Evolutionary conservation across 2,888 invertebrate genomes (phyloP).

Genomic region (Tachina lurida): DNA sequence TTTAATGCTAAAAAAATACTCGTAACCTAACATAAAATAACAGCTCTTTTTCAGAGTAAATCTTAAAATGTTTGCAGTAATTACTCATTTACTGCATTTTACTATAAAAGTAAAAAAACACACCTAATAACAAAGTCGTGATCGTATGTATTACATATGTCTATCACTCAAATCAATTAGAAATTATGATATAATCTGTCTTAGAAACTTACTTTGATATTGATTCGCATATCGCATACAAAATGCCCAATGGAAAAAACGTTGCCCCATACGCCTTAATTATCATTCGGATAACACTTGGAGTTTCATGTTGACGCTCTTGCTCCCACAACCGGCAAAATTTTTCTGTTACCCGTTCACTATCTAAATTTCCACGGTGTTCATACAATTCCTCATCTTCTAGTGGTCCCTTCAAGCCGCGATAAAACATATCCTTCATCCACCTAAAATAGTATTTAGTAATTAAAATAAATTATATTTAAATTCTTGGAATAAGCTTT

Average conservation of each 20-base stretch:
- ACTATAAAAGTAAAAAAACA: too few species aligned
- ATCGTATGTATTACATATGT: too few species aligned
- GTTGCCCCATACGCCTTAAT: conserved; percentile 82
- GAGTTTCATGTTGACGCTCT: conserved; percentile 80
- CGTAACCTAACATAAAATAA: too few species aligned
- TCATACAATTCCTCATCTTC: conserved; percentile 85
- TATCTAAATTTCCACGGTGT: conserved; percentile 84
- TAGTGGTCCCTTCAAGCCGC: conserved; percentile 84
- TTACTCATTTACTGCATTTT: too few species aligned
- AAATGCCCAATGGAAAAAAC: conserved; percentile 79
- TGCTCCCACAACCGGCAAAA: conserved; percentile 83
- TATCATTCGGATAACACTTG: conserved; percentile 83
- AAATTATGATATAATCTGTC: too few species aligned
- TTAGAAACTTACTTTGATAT: conserved; percentile 77
- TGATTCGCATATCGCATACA: conserved; percentile 79
- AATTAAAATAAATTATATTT: not conserved
- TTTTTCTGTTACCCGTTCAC: conserved; percentile 83
- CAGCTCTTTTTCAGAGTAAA: too few species aligned
- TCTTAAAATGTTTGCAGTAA: too few species aligned
- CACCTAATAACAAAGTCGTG: too few species aligned
- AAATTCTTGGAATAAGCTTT: too few species aligned
- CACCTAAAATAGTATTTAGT: conserved; percentile 77
- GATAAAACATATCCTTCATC: conserved; percentile 83
- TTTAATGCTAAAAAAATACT: too few species aligned
- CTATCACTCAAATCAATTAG: not conserved